Conservation (phyloP, 2,888 invertebrate species). For the Portevinia maculata region DNA sequence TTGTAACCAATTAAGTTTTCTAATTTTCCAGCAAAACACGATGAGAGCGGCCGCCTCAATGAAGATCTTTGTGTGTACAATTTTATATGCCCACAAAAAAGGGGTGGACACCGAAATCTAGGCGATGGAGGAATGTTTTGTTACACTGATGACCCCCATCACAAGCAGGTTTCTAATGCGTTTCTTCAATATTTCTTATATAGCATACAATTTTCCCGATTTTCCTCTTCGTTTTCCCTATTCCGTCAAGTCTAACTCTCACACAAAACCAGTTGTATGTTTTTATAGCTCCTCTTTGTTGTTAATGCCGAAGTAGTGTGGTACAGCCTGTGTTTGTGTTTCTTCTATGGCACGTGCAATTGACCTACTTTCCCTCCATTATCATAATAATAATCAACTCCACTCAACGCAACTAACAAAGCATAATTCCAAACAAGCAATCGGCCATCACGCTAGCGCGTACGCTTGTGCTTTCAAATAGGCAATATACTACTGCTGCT, state of each 20-base stretch:
- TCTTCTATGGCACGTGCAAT: slow-evolving; percentile 73
- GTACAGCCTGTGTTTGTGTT: slow-evolving; percentile 11
- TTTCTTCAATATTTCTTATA: slow-evolving; percentile 45
- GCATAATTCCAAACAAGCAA: slow-evolving; percentile 67
- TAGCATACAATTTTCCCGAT: slow-evolving; percentile 54
- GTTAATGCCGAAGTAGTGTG: slow-evolving; percentile 14
- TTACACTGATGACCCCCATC: slow-evolving; percentile 43
- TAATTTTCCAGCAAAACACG: slow-evolving; percentile 13
- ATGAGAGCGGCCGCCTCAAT: slow-evolving; percentile 15
- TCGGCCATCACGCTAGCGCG: slow-evolving; percentile 46
- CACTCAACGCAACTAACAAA: slow-evolving; percentile 68
- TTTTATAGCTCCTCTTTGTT: slow-evolving; percentile 25
- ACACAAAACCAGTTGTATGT: slow-evolving; percentile 51
- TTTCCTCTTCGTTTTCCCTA: slow-evolving; percentile 40
- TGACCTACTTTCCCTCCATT: slow-evolving; percentile 74
- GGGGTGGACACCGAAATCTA: neutral
- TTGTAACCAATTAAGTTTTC: slow-evolving; percentile 34
- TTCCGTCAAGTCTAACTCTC: slow-evolving; percentile 19
- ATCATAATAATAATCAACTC: slow-evolving; percentile 73
- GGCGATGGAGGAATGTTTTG: neutral
- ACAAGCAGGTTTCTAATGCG: slow-evolving; percentile 68
- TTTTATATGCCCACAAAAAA: slow-evolving; percentile 11
- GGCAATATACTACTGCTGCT: slow-evolving; percentile 18
- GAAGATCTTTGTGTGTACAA: slow-evolving; percentile 26
- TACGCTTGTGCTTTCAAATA: slow-evolving; percentile 20